A percentile compares a stretch with the other conserved stretches of the same genome.
Conservation (phyloP, 2,888 invertebrate species). For the Tipula helvola region DNA sequence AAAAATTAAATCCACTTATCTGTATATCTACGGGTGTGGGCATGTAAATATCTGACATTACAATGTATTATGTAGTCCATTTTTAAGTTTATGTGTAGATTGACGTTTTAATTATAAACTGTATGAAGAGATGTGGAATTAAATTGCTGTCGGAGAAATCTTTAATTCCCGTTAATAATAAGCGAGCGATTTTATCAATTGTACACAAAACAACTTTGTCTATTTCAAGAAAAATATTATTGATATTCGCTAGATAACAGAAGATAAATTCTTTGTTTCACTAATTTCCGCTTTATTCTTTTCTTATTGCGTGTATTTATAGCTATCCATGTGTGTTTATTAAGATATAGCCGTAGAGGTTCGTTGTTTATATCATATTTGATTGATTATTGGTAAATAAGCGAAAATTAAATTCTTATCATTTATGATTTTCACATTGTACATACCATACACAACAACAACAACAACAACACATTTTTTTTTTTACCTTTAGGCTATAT, state of each 20-base stretch:
- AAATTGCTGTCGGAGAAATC: not conserved
- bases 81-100: not conserved
- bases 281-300: not conserved
- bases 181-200: not conserved
- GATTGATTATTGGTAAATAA: constrained; percentile 4
- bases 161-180: not conserved
- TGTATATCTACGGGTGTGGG: not conserved
- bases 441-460: not conserved
- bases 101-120: not conserved
- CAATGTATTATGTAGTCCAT: not conserved
- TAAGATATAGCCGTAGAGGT: not conserved
- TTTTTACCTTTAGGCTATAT: not conserved
- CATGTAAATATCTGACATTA: not conserved
- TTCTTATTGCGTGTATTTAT: not conserved
- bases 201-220: not conserved
- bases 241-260: not conserved
- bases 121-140: not conserved
- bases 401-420: not conserved
- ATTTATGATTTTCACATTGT: not conserved
- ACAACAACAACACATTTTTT: not conserved
- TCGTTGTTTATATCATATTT: not conserved
- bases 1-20: not conserved
- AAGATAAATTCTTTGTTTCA: not conserved
- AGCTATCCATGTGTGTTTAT: not conserved
- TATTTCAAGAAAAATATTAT: not conserved